Evolutionary conservation across 2,113 vertebrate genomes (phyloP).

Genomic region (Sisor rabdophorus): DNA sequence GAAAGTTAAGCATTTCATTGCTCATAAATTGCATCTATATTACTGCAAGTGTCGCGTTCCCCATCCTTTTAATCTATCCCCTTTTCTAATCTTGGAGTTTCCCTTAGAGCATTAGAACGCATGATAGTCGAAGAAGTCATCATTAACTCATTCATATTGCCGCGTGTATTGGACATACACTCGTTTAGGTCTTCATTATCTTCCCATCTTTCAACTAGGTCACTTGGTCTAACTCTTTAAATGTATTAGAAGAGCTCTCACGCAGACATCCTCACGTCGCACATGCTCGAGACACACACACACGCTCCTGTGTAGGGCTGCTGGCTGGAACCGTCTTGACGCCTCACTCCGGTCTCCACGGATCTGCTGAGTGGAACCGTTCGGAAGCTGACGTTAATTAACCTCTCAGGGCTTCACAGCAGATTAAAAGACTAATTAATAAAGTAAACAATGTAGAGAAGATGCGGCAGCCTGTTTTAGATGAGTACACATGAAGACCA

Average conservation of each 20-base stretch:
- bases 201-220: conserved; percentile 8
- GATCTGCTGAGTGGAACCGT: conserved; percentile 43
- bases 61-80: no score
- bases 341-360: conserved; percentile 36
- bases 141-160: conserved; percentile 28
- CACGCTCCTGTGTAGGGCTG: conserved; percentile 51
- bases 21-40: no score
- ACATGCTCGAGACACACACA: conserved; percentile 28
- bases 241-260: conserved; percentile 13
- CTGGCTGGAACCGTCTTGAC: conserved; percentile 33
- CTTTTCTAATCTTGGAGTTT: neutral
- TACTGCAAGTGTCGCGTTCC: no score
- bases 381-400: conserved; percentile 51
- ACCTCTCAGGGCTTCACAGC: conserved; percentile 53
- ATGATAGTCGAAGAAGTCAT: conserved; percentile 5
- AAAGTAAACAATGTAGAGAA: conserved; percentile 50
- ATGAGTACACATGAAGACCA: conserved; percentile 30
- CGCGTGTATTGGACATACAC: neutral
- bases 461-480: conserved; percentile 29
- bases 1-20: no score
- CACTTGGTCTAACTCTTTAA: conserved; percentile 29
- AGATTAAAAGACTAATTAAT: conserved; percentile 55
- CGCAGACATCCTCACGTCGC: conserved; percentile 21
- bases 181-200: neutral
- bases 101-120: conserved; percentile 29